These are phyloP conservation scores for Drosophila littoralis DNA, from an alignment of 1,140 invertebrate species.

Conservation along the genomic window DNA sequence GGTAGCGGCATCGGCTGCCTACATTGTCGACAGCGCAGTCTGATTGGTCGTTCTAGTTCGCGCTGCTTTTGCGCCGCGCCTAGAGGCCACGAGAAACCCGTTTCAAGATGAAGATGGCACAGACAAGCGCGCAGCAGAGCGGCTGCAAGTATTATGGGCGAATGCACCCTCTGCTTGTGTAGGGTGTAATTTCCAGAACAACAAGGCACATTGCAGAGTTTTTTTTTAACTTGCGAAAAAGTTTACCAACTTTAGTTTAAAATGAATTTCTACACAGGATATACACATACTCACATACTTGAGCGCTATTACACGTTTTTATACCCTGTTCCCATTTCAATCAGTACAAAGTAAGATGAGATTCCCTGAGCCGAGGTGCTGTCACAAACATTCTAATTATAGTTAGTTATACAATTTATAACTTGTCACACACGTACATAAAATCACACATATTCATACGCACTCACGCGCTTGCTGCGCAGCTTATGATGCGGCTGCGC, in stretches of 20 bases:
- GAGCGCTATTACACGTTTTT: no score
- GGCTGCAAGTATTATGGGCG: neutral
- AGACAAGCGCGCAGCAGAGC: neutral
- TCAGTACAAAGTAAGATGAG: no score
- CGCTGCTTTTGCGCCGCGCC: constrained; percentile 38
- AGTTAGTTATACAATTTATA: no score
- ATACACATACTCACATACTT: neutral
- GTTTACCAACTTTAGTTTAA: neutral
- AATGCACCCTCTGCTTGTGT: neutral
- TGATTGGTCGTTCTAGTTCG: constrained; percentile 63
- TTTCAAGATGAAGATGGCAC: constrained; percentile 17
- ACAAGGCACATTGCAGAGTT: neutral
- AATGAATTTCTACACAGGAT: neutral
- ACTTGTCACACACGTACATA: no score
- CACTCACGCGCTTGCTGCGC: no score
- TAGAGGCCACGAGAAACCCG: constrained; percentile 13
- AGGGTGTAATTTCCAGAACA: neutral
- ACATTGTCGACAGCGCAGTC: constrained; percentile 44
- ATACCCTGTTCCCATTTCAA: no score
- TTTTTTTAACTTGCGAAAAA: neutral
- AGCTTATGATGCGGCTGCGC: no score
- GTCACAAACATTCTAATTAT: no score
- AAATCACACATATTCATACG: no score
- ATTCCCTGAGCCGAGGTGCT: no score
- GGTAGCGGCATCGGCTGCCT: constrained; percentile 14